Evolutionary conservation across 2,888 invertebrate species (phyloP).

Genomic region (Crematogaster levior): DNA sequence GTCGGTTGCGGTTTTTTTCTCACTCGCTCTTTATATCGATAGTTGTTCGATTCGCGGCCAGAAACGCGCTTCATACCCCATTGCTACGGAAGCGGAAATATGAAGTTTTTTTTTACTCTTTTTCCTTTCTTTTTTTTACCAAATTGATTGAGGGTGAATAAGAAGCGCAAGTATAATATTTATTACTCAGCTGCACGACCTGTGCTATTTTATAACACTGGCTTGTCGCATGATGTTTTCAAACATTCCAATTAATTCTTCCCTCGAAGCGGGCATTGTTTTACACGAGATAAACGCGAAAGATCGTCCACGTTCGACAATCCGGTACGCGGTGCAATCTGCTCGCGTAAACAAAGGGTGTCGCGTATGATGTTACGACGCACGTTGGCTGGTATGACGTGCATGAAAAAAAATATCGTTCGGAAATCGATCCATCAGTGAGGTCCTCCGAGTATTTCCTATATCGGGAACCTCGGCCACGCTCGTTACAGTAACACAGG

Average conservation of each 20-base stretch:
- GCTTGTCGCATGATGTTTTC: constrained; percentile 29
- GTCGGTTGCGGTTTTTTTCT: constrained; percentile 24
- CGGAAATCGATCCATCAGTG: constrained; percentile 21
- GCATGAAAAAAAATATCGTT: constrained; percentile 27
- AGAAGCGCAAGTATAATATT: constrained; percentile 22
- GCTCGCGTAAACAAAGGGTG: constrained; percentile 43
- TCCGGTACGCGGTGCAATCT: constrained; percentile 13
- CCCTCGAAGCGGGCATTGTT: constrained; percentile 32
- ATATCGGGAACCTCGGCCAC: not conserved
- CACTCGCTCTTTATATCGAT: constrained; percentile 3
- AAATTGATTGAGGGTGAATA: constrained; percentile 7
- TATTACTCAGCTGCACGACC: constrained; percentile 16
- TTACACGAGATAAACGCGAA: constrained; percentile 27
- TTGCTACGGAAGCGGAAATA: not conserved
- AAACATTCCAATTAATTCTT: constrained; percentile 50
- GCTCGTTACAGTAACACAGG: not conserved
- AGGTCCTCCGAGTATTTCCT: constrained; percentile 14
- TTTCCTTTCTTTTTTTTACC: not conserved
- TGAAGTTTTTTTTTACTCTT: not conserved
- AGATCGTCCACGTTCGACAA: constrained; percentile 16
- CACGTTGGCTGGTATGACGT: constrained; percentile 20
- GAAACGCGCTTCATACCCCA: not conserved
- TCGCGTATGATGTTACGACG: constrained; percentile 15
- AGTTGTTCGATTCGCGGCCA: constrained; percentile 21
- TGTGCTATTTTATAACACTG: constrained; percentile 20